Evolutionary conservation across 2,113 vertebrate genomes (phyloP).

Genomic region (Seriola quinqueradiata): DNA sequence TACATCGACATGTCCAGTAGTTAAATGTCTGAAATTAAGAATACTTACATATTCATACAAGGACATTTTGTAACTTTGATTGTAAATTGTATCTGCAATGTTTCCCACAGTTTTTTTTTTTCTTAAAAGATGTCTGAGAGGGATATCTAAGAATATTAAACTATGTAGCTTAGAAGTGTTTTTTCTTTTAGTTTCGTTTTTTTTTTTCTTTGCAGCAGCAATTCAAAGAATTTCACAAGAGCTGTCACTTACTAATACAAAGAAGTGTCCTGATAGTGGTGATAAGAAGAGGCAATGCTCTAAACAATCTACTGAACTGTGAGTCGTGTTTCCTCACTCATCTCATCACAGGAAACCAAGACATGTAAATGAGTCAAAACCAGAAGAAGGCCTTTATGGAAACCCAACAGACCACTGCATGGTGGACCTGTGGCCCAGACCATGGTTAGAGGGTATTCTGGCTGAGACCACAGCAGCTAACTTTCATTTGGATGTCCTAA

Average conservation of each 20-base stretch:
- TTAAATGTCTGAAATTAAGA: too few relatives aligned
- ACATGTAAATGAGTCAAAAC: constrained; percentile 48
- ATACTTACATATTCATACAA: too few relatives aligned
- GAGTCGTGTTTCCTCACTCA: not conserved
- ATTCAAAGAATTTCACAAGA: constrained; percentile 4
- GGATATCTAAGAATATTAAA: not conserved
- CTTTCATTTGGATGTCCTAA: constrained; percentile 48
- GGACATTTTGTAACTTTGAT: too few relatives aligned
- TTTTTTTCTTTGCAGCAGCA: not conserved
- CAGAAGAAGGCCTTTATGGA: constrained; percentile 41
- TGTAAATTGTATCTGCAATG: too few relatives aligned
- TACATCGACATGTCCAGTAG: too few relatives aligned
- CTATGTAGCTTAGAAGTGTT: not conserved
- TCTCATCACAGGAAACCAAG: constrained; percentile 24
- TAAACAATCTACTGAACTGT: constrained; percentile 17
- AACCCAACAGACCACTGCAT: constrained; percentile 42
- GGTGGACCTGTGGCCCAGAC: constrained; percentile 53
- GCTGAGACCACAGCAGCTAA: constrained; percentile 55
- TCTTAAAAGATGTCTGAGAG: too few relatives aligned
- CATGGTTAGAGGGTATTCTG: constrained; percentile 53
- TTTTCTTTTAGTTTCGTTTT: not conserved
- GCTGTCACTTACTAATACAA: not conserved
- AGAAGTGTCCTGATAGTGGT: not conserved
- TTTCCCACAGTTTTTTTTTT: too few relatives aligned
- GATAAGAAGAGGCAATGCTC: not conserved